These are phyloP conservation scores for Embidobia sp. DNA, from an alignment of 2,888 invertebrate genomes.

Conservation along the genomic window DNA sequence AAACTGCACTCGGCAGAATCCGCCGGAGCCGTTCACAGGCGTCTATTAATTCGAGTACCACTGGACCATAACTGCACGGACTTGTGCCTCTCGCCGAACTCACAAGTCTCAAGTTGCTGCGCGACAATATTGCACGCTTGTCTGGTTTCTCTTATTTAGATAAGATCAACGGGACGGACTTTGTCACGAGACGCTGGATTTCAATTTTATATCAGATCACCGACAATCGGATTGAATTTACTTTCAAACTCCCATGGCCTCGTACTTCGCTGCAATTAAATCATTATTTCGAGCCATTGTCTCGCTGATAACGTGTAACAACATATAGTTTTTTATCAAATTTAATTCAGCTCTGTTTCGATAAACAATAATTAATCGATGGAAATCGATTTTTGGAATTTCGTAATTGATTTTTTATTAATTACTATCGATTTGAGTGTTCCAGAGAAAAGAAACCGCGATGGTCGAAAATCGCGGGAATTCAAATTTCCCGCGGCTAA, in stretches of 20 bases:
- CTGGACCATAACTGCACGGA: constrained; percentile 74
- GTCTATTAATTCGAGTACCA: constrained; percentile 59
- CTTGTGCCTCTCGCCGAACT: constrained; percentile 71
- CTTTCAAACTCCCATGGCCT: constrained; percentile 9
- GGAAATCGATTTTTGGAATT: too few relatives aligned
- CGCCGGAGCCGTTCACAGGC: constrained; percentile 59
- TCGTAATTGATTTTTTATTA: too few relatives aligned
- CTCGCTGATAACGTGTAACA: too few relatives aligned
- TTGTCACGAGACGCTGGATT: constrained; percentile 41
- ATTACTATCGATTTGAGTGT: too few relatives aligned
- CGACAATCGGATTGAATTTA: constrained; percentile 34
- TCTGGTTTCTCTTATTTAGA: constrained; percentile 57
- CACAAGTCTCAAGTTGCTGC: constrained; percentile 75
- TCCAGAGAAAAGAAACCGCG: too few relatives aligned
- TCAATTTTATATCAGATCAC: constrained; percentile 46
- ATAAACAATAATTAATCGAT: too few relatives aligned
- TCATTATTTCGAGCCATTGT: too few relatives aligned
- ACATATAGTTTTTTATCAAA: too few relatives aligned
- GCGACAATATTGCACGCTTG: constrained; percentile 63
- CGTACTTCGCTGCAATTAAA: too few relatives aligned
- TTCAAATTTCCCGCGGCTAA: too few relatives aligned
- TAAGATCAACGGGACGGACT: constrained; percentile 54
- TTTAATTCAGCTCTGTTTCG: too few relatives aligned
- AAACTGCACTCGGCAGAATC: constrained; percentile 24
- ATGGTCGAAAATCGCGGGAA: too few relatives aligned